These are phyloP conservation scores for Eriocheir sinensis DNA, from an alignment of 1,140 invertebrate species.

Conservation along the genomic window DNA sequence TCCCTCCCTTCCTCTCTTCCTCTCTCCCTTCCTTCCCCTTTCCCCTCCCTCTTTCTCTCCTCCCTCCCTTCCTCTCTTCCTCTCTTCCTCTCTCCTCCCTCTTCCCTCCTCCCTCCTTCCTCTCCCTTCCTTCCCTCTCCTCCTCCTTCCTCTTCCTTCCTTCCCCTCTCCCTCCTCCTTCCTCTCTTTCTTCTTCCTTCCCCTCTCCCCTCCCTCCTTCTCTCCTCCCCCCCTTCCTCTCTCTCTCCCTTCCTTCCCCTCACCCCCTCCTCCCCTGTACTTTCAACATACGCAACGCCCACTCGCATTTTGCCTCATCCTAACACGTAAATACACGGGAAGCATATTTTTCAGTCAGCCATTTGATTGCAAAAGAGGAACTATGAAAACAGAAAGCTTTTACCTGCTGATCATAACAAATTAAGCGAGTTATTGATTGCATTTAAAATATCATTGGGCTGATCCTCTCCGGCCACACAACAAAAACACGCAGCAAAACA, in stretches of 20 bases:
- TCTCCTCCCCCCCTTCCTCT: neutral
- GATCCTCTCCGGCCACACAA: too few species aligned
- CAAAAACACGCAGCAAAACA: too few species aligned
- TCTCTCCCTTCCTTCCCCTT: neutral
- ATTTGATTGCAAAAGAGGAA: too few species aligned
- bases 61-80: neutral
- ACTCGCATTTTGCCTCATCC: too few species aligned
- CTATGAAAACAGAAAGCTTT: too few species aligned
- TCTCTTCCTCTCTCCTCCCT: neutral
- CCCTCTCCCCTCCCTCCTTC: neutral
- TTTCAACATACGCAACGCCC: too few species aligned
- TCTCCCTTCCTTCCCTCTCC: neutral
- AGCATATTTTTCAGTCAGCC: too few species aligned
- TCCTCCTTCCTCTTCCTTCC: neutral
- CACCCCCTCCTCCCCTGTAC: too few species aligned
- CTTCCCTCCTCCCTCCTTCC: neutral
- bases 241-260: neutral
- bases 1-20: neutral
- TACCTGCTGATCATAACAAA: too few species aligned
- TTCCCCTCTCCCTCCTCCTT: neutral
- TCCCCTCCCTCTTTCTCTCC: neutral
- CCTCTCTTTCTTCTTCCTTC: neutral
- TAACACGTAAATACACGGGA: too few species aligned
- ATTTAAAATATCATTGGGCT: too few species aligned
- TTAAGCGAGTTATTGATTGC: too few species aligned